Evolutionary conservation across 37 sponge, comb jelly and placozoan species (phyloP), one percentile per base, ranked within the genome.

Genomic region (Corticium candelabrum): DNA sequence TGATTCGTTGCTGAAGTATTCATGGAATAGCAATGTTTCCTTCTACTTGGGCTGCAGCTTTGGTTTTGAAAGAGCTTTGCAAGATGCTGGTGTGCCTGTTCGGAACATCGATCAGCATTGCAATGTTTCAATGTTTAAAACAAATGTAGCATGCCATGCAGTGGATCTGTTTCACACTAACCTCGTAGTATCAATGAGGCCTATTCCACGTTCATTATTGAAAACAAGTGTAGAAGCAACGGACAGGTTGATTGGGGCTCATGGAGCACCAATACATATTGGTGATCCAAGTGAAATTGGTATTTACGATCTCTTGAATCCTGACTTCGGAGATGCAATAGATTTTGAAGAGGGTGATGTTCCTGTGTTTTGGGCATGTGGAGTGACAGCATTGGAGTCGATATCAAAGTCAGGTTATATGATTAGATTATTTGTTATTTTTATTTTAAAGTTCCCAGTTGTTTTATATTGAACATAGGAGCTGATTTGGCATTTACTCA

Each of bases 331-430:
- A 5, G 87, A 86, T 39, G 38, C 69, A 3, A 40, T 72, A 0
- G 77, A 35, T 0, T 27, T 86, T 0, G 68, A 70, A 1, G 86
- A 77, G 2, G 90, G 75, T 4, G 87, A 85, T 34, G 89, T 96
- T 2, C 90, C 89, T 41, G 91, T 90, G 37, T 96, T 96, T 81
- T 96, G 97, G 97, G 91, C 89, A 0, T 96, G 97, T 81, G 97
- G 97, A 37, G 87, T 91, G 34, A 89, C 96, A 15, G 80, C 69
- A 27, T 35, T 38, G 74, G 38, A 69, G n/a, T 89, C 89, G 0
- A 74, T 90, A 0, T 2, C 40, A 7, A 41, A 79, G 40, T 81
- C 87, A 15, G 78, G 87, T 80, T 27, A 36, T 50, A 21, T 27
- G 62, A 50, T 27, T 50, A 50, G 62, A 21, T 50, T 11, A 21